phyloP scores from a whole-genome alignment of 2,113 vertebrate species.

The Sterna hirundo region DNA sequence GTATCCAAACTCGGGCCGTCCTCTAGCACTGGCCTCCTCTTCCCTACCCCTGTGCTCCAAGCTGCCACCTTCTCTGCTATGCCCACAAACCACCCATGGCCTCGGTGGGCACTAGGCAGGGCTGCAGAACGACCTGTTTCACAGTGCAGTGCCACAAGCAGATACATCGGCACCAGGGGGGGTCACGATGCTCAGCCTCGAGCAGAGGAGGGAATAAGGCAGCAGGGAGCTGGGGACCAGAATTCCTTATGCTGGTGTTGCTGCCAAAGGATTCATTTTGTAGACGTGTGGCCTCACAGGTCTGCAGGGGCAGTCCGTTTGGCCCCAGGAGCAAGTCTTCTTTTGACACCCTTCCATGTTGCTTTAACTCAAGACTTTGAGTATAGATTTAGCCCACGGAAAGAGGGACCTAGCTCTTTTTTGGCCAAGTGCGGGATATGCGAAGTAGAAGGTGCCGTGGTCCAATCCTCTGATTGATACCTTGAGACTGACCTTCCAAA shows the following conservation, averaged over 20 bases:
- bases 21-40: not conserved
- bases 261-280: not conserved
- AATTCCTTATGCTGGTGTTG: not conserved
- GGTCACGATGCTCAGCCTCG: not conserved
- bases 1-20: not conserved
- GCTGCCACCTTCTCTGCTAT: not conserved
- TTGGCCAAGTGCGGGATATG: not conserved
- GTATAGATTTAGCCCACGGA: not conserved
- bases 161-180: fast-evolving
- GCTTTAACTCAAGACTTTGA: not conserved
- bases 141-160: not conserved
- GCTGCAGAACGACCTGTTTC: not conserved
- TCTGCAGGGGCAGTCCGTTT: not conserved
- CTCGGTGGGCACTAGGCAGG: not conserved
- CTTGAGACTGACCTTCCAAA: not conserved
- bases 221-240: not conserved
- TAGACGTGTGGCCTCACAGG: not conserved
- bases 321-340: not conserved
- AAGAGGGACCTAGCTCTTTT: not conserved
- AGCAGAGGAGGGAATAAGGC: not conserved
- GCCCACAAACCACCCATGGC: fast-evolving
- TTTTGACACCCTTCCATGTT: not conserved
- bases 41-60: not conserved
- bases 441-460: not conserved
- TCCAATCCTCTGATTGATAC: not conserved